phyloP scores from a whole-genome alignment of 2,797 vertebrate genomes.

The Morelia viridis region DNA sequence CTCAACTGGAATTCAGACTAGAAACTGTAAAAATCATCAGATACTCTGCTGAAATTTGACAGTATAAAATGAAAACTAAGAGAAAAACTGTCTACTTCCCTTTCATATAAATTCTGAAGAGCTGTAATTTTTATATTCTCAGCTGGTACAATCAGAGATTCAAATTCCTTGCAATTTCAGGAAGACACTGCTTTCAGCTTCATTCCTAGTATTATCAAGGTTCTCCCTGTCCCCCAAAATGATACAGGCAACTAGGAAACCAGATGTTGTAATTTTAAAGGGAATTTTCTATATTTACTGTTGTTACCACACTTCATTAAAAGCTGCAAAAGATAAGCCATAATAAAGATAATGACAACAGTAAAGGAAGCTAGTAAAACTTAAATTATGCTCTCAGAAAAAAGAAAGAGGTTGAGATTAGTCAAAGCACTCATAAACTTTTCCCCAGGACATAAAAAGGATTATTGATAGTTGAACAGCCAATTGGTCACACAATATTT shows the following conservation, averaged over 20 bases:
- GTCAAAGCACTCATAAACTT: not conserved
- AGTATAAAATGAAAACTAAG: not conserved
- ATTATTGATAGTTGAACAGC: not conserved
- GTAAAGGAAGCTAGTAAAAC: not conserved
- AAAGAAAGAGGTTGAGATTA: not conserved
- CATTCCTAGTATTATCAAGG: not conserved
- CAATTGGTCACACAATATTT: not conserved
- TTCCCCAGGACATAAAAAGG: not conserved
- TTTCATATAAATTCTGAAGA: constrained; percentile 16
- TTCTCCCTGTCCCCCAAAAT: not conserved
- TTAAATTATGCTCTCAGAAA: not conserved
- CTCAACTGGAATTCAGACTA: not conserved
- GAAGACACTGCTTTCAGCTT: constrained; percentile 7
- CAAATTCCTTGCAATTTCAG: constrained; percentile 11
- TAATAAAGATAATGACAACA: not conserved
- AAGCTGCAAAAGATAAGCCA: not conserved
- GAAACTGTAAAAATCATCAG: not conserved
- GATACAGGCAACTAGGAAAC: not conserved
- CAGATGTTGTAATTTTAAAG: not conserved
- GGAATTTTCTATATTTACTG: too few relatives aligned
- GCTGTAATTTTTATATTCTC: not conserved
- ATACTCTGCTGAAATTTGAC: not conserved
- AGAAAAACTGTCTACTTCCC: not conserved
- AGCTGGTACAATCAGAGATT: constrained; percentile 6
- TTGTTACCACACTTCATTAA: not conserved